phyloP scores from a whole-genome alignment of 2,888 invertebrate genomes.

The Tubulanus polymorphus region DNA sequence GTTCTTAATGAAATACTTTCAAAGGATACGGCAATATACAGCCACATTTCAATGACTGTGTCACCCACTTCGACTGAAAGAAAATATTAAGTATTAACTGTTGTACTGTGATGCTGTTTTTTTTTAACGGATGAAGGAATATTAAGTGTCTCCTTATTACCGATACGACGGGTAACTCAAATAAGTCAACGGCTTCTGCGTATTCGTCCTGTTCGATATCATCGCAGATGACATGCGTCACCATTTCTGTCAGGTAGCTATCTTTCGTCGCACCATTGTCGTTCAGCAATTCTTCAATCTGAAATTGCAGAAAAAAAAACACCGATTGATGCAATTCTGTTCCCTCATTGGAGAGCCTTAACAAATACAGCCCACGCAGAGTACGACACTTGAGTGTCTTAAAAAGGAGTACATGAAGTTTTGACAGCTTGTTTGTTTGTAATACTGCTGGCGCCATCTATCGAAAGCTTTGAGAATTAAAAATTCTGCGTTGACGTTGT shows the following conservation, averaged over 20 bases:
- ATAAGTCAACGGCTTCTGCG: slow-evolving; percentile 85
- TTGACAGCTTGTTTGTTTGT: too few relatives aligned
- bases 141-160: slow-evolving; percentile 37
- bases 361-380: too few relatives aligned
- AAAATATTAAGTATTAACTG: slow-evolving; percentile 11
- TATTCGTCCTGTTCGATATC: slow-evolving; percentile 69
- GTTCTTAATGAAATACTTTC: not conserved
- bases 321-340: too few relatives aligned
- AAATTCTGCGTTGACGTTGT: too few relatives aligned
- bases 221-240: slow-evolving; percentile 86
- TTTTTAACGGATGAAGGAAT: not conserved
- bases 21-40: slow-evolving; percentile 61
- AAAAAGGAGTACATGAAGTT: too few relatives aligned
- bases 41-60: slow-evolving; percentile 60
- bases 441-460: too few relatives aligned
- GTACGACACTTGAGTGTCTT: too few relatives aligned
- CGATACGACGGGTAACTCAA: slow-evolving; percentile 85
- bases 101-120: not conserved
- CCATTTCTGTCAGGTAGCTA: slow-evolving; percentile 83
- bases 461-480: too few relatives aligned
- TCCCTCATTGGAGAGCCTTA: too few relatives aligned
- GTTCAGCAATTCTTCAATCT: slow-evolving; percentile 62
- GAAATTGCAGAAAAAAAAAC: slow-evolving; percentile 9
- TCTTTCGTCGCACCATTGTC: slow-evolving; percentile 83
- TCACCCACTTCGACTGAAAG: slow-evolving; percentile 67